phyloP scores from a whole-genome alignment of 2,888 invertebrate genomes.

The Balanococcus diminutus region DNA sequence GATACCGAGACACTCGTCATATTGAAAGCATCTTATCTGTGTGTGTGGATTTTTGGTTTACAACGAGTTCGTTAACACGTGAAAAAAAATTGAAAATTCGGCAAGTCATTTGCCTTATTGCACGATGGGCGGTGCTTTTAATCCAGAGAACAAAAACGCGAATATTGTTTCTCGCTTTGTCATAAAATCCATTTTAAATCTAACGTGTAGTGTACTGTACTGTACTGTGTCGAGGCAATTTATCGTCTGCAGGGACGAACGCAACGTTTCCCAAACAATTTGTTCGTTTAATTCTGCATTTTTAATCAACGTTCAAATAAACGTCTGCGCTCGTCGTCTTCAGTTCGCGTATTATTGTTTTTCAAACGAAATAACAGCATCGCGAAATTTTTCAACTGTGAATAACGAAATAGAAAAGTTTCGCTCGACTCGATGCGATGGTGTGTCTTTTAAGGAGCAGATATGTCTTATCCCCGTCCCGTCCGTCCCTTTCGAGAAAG shows the following conservation, averaged over 20 bases:
- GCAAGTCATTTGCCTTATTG: neutral
- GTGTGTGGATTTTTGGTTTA: neutral
- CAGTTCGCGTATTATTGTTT: neutral
- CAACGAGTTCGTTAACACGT: neutral
- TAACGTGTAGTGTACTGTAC: too few species aligned
- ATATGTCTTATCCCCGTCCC: neutral
- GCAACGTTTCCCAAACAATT: neutral
- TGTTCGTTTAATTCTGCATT: neutral
- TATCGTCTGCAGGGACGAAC: too few species aligned
- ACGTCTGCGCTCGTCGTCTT: neutral
- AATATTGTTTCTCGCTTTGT: too few species aligned
- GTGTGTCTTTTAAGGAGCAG: neutral
- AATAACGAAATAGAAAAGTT: neutral
- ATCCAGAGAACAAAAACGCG: too few species aligned
- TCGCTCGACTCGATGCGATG: too few species aligned
- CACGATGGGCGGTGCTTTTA: neutral
- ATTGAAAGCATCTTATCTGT: too few species aligned
- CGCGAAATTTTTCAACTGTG: neutral
- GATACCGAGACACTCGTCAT: too few species aligned
- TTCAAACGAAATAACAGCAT: neutral
- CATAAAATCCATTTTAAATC: too few species aligned
- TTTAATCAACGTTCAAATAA: neutral
- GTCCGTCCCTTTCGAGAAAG: too few species aligned
- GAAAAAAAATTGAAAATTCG: neutral
- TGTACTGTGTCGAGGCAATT: neutral